phyloP scores from a whole-genome alignment of 37 sponge, comb jelly and placozoan species.

The Tethya wilhelma region DNA sequence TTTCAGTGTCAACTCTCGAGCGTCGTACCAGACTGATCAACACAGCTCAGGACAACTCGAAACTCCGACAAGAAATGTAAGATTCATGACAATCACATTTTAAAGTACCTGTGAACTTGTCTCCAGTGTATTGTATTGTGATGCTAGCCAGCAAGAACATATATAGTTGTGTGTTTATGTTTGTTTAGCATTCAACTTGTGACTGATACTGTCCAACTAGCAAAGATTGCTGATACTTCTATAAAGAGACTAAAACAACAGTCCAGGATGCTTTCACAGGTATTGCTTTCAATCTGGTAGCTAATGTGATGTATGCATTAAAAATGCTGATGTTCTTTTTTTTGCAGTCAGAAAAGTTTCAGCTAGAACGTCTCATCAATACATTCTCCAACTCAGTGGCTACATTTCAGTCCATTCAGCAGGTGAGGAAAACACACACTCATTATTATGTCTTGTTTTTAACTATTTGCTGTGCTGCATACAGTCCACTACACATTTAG shows the following conservation, averaged over 20 bases:
- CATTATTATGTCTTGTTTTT: no score
- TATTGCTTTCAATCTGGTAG: neutral
- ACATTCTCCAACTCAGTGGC: slow-evolving; percentile 30
- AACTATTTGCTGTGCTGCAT: no score
- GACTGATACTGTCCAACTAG: slow-evolving; percentile 62
- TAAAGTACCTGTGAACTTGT: neutral
- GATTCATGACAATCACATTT: neutral
- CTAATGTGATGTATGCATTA: neutral
- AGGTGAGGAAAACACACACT: slow-evolving; percentile 35
- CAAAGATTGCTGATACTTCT: slow-evolving; percentile 59
- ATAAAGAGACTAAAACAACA: slow-evolving; percentile 44
- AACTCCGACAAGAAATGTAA: slow-evolving; percentile 54
- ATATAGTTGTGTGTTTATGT: no score
- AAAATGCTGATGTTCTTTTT: neutral
- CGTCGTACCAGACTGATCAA: slow-evolving; percentile 31
- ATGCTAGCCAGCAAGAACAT: no score
- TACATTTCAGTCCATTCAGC: slow-evolving; percentile 54
- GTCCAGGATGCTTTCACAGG: neutral
- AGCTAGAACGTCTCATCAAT: slow-evolving; percentile 47
- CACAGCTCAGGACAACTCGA: slow-evolving; percentile 35
- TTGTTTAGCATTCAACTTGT: slow-evolving; percentile 47
- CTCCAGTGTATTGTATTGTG: neutral
- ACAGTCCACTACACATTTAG: slow-evolving; percentile 37
- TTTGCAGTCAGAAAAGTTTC: slow-evolving; percentile 32
- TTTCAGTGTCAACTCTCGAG: slow-evolving; percentile 52